Base-by-base conservation (phyloP, 2,888 invertebrate genomes). In the Sycophila texana region DNA sequence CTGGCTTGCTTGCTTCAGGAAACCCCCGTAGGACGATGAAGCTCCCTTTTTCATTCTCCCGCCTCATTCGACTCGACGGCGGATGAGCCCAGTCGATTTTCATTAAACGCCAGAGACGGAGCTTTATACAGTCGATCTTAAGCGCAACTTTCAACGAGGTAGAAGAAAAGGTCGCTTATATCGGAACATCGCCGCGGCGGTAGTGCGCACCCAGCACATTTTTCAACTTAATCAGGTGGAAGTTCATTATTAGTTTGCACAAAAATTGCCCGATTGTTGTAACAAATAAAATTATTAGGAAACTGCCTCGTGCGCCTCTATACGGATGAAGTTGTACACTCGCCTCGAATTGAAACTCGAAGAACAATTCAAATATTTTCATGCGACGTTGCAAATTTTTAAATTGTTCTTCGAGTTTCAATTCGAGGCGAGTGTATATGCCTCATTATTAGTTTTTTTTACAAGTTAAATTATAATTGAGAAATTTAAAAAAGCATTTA, bases 221-320 rank as follows among this genome's bases (percentile, higher is more conserved):
- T 65, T 63, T 57, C 74, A 65, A 68, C 22, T 55, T 74, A 74
- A 74, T 65, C 57, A 65, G 30, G 18, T 7, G 55, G 74, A 74
- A 74, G 65, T 74, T 74, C 51, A 57, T 74, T 55, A 57, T 74
- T 55, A 81, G 80, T 80, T 80, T 63, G 51, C 53, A 39, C 7
- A 53, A 51, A 63, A 53, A 57, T 58, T 39, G 81, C 74, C 71
- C 47, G 49, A 12, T n/a, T 47, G 22, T 20, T 76, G 58, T 12
- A 16, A 22, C 51, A 14, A 22, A 51, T 39, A 66, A 66, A 51
- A 63, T 63, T 47, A 63, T 18, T n/a, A n/a, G 12, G 39, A 47
- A 47, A 39, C 12, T n/a, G 4, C 18, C 47, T 63, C 39, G 10
- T 1, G n/a, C 63, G n/a, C 30, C 12, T 12, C 12, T n/a, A n/a